Conservation (phyloP, 2,113 vertebrate species). For the Acinonyx jubatus region DNA sequence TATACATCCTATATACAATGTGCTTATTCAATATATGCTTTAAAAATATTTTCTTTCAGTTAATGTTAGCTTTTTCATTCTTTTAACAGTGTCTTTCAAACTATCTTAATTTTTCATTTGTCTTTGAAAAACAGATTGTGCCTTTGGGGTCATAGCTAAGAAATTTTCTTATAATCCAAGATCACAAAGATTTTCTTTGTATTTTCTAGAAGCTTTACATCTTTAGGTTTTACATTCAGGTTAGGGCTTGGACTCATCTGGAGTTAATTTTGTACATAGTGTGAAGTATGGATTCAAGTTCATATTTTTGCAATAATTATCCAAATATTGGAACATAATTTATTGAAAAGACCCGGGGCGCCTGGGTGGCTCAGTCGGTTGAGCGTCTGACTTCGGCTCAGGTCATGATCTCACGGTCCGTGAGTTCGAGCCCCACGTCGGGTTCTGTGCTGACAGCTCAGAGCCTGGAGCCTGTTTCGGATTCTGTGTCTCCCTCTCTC, state of each 20-base stretch:
- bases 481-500: no score
- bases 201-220: background rate
- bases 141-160: background rate
- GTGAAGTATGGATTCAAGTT: background rate
- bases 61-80: background rate
- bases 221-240: background rate
- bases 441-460: no score
- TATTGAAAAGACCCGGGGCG: background rate
- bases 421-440: no score
- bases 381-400: no score
- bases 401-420: no score
- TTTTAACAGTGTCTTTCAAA: background rate
- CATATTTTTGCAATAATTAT: background rate
- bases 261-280: background rate
- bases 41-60: background rate
- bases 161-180: background rate
- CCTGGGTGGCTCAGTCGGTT: no score
- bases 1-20: background rate
- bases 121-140: background rate
- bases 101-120: background rate
- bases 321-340: background rate
- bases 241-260: background rate
- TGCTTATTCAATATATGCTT: background rate
- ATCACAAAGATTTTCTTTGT: background rate
- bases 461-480: no score